Evolutionary conservation across 30 jellyfish, hydroid and myxozoan genomes (phyloP).

Genomic region (Morbakka virulenta): DNA sequence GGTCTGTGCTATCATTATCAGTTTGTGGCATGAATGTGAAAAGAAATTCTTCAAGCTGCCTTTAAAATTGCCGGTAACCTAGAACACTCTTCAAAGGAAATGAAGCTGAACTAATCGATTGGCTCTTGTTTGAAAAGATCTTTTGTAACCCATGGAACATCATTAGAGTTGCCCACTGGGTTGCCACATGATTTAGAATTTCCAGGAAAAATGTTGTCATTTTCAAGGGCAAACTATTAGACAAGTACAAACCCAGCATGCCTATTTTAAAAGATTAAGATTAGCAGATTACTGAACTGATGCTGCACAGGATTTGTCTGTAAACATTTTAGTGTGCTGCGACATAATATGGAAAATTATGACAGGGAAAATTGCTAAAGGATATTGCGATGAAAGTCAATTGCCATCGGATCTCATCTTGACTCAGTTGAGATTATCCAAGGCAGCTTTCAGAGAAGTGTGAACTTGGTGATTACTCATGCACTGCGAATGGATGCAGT

Average conservation of each 20-base stretch:
- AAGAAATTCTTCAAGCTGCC: constrained; percentile 20
- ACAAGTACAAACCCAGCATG: constrained; percentile 6
- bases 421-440: neutral
- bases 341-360: neutral
- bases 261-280: neutral
- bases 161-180: too few species aligned
- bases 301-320: neutral
- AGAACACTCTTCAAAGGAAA: constrained; percentile 9
- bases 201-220: neutral
- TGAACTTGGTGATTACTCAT: neutral
- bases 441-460: constrained; percentile 4
- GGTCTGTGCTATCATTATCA: constrained; percentile 10
- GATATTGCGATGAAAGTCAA: neutral
- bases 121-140: neutral
- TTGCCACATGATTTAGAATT: too few species aligned
- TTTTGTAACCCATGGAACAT: too few species aligned
- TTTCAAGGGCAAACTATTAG: constrained; percentile 15
- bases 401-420: constrained; percentile 7
- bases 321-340: neutral
- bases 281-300: constrained; percentile 4
- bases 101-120: neutral
- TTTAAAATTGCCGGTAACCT: constrained; percentile 22
- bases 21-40: constrained; percentile 2
- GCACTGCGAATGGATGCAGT: neutral
- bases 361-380: neutral